Evolutionary conservation across 2,113 vertebrate genomes (phyloP).

Genomic region (Miniopterus natalensis): DNA sequence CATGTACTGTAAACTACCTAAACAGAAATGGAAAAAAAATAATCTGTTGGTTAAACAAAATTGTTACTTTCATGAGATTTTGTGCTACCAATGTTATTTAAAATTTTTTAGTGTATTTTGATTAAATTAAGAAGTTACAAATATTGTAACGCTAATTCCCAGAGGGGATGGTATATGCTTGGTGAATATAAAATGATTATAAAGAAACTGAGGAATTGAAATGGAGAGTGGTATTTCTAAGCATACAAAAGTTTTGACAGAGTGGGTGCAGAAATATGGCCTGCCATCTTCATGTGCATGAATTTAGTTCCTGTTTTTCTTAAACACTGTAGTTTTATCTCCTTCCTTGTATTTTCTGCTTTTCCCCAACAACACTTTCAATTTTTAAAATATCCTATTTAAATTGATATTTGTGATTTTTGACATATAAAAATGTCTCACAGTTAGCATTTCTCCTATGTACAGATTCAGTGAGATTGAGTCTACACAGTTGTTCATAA

Average conservation of each 20-base stretch:
- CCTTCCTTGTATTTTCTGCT: background rate
- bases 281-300: background rate
- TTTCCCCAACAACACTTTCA: background rate
- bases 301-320: slow-evolving; percentile 21
- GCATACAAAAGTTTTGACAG: background rate
- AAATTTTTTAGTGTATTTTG: background rate
- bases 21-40: background rate
- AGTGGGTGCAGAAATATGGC: background rate
- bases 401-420: slow-evolving; percentile 48
- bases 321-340: background rate
- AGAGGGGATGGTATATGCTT: background rate
- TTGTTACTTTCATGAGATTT: slow-evolving; percentile 21
- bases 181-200: background rate
- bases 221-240: background rate
- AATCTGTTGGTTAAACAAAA: background rate
- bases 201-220: slow-evolving; percentile 14
- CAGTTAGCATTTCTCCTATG: background rate
- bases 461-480: background rate
- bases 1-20: background rate
- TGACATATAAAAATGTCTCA: background rate
- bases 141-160: background rate
- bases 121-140: slow-evolving; percentile 8
- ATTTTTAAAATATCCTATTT: background rate
- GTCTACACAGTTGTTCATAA: background rate
- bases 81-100: background rate